These are phyloP conservation scores for Anodontia alba DNA, from an alignment of 2,888 invertebrate species.

Conservation along the genomic window DNA sequence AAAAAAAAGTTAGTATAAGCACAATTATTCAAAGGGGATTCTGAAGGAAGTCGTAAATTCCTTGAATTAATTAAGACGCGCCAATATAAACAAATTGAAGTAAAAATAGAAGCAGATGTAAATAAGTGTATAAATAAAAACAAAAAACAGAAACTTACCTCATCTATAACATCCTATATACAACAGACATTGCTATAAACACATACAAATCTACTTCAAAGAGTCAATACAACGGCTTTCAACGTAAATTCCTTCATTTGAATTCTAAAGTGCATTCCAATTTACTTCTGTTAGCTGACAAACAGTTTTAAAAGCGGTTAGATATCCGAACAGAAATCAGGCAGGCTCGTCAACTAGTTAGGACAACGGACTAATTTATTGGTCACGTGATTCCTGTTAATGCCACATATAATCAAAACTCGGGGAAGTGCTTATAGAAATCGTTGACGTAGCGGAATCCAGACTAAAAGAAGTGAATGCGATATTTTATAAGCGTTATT, in stretches of 20 bases:
- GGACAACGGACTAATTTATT: conserved; percentile 15
- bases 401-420: conserved; percentile 4
- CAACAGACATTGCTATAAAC: not conserved
- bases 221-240: not conserved
- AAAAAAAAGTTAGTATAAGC: no score
- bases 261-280: conserved; percentile 6
- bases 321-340: not conserved
- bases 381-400: conserved; percentile 8
- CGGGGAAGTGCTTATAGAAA: no score
- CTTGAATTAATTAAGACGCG: no score
- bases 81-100: no score
- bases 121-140: no score
- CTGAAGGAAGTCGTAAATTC: no score
- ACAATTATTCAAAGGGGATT: no score
- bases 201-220: not conserved
- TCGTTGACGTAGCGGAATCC: no score
- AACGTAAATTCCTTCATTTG: not conserved
- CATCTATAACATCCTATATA: not conserved
- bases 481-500: no score
- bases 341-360: conserved; percentile 1
- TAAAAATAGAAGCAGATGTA: no score
- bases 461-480: no score
- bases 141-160: not conserved
- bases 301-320: not conserved
- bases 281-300: not conserved